Evolutionary conservation across 2,797 vertebrate species (phyloP).

Genomic region (Tachyglossus aculeatus): DNA sequence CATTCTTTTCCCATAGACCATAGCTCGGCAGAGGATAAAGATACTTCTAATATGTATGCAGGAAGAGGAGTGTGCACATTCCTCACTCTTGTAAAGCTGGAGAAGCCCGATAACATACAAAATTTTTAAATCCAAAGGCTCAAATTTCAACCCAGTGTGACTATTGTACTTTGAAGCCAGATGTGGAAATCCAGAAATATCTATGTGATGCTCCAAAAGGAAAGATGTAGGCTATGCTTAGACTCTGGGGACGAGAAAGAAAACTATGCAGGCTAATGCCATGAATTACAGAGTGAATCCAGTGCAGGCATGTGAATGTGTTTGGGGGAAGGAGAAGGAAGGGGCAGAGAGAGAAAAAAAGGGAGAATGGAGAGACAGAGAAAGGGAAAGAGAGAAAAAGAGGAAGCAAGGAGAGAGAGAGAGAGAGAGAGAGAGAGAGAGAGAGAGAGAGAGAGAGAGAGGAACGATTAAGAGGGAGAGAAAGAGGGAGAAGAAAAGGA

Average conservation of each 20-base stretch:
- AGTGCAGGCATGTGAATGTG: background rate
- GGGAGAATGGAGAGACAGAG: too few relatives aligned
- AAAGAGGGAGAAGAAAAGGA: too few relatives aligned
- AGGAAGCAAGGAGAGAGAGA: too few relatives aligned
- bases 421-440: too few relatives aligned
- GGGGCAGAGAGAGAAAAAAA: too few relatives aligned
- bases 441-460: too few relatives aligned
- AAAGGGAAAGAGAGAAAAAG: too few relatives aligned
- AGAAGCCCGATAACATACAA: constrained; percentile 53
- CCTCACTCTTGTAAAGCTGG: constrained; percentile 48
- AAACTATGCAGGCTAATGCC: constrained; percentile 12
- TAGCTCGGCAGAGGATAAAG: constrained; percentile 28
- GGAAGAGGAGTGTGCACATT: constrained; percentile 24
- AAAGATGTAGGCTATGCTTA: background rate
- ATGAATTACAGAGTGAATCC: constrained; percentile 27
- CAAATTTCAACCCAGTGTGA: constrained; percentile 35
- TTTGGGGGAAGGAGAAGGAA: background rate
- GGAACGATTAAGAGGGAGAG: too few relatives aligned
- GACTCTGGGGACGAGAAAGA: constrained; percentile 12
- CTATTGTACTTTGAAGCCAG: constrained; percentile 41
- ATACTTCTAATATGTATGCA: background rate
- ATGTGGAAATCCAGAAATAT: constrained; percentile 25
- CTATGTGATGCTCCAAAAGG: constrained; percentile 3
- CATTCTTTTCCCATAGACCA: constrained; percentile 8
- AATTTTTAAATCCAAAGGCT: constrained; percentile 31